phyloP scores from a whole-genome alignment of 2,888 invertebrate genomes.

The Trichopria drosophilae region DNA sequence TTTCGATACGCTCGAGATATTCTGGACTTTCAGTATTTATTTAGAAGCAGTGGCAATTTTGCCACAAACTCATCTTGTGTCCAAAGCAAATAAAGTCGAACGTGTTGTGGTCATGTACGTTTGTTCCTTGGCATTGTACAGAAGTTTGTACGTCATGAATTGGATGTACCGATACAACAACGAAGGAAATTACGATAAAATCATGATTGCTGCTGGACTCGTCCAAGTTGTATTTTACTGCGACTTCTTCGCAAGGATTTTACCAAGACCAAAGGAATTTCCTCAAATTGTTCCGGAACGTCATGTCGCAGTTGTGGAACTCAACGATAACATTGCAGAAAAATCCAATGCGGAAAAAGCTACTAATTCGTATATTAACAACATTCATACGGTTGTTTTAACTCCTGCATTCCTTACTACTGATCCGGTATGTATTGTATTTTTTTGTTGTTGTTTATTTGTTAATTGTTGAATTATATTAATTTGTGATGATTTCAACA shows the following conservation, averaged over 20 bases:
- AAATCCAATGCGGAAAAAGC: too few species aligned
- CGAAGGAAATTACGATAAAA: background rate
- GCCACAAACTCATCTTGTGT: slow-evolving; percentile 22
- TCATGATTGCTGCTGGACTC: slow-evolving; percentile 8
- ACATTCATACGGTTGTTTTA: slow-evolving; percentile 10
- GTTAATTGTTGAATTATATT: too few species aligned
- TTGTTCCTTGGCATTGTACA: slow-evolving; percentile 24
- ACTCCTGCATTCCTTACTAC: slow-evolving; percentile 8
- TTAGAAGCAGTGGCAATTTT: slow-evolving; percentile 23
- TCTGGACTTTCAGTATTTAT: slow-evolving; percentile 25
- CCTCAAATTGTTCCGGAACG: too few species aligned
- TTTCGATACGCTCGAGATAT: slow-evolving; percentile 5
- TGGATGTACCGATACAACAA: slow-evolving; percentile 15
- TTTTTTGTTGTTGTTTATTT: too few species aligned
- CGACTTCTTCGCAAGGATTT: slow-evolving; percentile 24
- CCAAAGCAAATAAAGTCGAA: slow-evolving; percentile 8
- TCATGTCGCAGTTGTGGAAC: too few species aligned
- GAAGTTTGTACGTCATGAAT: slow-evolving; percentile 23
- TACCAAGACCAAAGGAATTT: too few species aligned
- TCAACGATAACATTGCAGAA: too few species aligned
- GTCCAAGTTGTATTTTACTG: slow-evolving; percentile 18
- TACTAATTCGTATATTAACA: too few species aligned
- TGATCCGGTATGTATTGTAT: too few species aligned
- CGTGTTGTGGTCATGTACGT: slow-evolving; percentile 27
- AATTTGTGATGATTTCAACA: too few species aligned